Percentiles rank a stretch among this genome's conserved stretches.
phyloP scores from a whole-genome alignment of 2,888 invertebrate species.

The Scelioninae gen. 1 region DNA sequence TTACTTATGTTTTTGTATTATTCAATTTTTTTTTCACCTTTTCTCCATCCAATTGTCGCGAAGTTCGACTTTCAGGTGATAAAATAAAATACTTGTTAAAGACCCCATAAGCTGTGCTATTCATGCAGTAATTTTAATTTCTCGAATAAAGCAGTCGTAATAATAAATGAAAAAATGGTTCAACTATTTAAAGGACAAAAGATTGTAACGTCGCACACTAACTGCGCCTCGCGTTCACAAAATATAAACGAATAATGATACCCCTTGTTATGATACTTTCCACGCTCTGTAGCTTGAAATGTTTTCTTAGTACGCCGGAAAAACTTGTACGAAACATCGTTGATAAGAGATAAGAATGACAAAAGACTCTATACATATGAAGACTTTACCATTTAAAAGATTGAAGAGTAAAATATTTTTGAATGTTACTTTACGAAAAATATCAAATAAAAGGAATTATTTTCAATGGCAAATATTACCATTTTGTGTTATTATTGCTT shows the following conservation, averaged over 20 bases:
- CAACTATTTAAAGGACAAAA: not conserved
- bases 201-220: not conserved
- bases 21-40: not conserved
- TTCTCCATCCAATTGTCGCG: not conserved
- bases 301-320: not conserved
- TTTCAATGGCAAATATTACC: not conserved
- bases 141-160: not conserved
- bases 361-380: not conserved
- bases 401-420: no score
- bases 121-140: not conserved
- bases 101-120: not conserved
- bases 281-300: not conserved
- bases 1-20: constrained; percentile 5
- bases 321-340: not conserved
- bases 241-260: constrained; percentile 1
- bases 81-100: constrained; percentile 1
- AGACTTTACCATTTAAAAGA: not conserved
- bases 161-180: not conserved
- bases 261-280: not conserved
- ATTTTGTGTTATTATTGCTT: not conserved
- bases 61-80: constrained; percentile 1
- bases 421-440: no score
- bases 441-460: no score
- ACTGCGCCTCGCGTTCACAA: not conserved
- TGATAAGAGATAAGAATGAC: constrained; percentile 3